Percentiles rank a stretch among this genome's conserved stretches.
Conservation (phyloP, 2,113 vertebrate species). For the Hippolais icterina region DNA sequence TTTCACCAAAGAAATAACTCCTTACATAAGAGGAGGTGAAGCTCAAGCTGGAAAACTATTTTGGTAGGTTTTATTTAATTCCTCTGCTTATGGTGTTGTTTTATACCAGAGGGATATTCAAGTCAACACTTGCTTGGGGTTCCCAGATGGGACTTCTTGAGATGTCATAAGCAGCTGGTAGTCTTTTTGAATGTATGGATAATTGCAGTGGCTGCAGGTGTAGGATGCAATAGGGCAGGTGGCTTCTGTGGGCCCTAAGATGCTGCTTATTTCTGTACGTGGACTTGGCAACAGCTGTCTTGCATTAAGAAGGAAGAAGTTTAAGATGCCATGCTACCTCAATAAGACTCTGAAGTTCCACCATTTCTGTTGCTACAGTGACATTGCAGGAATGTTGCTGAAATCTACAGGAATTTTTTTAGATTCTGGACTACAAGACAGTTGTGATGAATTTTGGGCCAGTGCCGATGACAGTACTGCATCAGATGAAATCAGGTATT, state of each 20-base stretch:
- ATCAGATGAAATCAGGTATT: constrained; percentile 94
- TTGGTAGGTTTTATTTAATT: constrained; percentile 78
- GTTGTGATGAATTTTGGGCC: constrained; percentile 90
- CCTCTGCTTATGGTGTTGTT: not conserved
- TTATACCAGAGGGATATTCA: not conserved
- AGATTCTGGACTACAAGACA: constrained; percentile 88
- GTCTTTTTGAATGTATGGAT: not conserved
- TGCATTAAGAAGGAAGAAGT: not conserved
- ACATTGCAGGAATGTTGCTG: constrained; percentile 95
- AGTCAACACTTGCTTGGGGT: not conserved
- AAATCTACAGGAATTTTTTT: constrained; percentile 96
- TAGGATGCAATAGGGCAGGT: not conserved
- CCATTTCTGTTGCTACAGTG: constrained; percentile 74
- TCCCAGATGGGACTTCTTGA: not conserved
- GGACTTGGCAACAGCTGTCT: not conserved
- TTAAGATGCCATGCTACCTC: not conserved
- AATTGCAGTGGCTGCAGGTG: not conserved
- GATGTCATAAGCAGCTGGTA: not conserved
- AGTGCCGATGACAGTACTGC: constrained; percentile 89
- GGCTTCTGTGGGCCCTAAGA: not conserved
- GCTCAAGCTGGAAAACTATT: constrained; percentile 97
- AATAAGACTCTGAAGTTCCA: not conserved
- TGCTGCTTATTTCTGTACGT: not conserved
- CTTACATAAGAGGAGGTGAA: constrained; percentile 95
- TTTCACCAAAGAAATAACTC: constrained; percentile 99